A percentile compares a stretch with the other conserved stretches of the same genome.
These are phyloP conservation scores for Zophobas atratus DNA, from an alignment of 1,140 invertebrate genomes.

Conservation along the genomic window DNA sequence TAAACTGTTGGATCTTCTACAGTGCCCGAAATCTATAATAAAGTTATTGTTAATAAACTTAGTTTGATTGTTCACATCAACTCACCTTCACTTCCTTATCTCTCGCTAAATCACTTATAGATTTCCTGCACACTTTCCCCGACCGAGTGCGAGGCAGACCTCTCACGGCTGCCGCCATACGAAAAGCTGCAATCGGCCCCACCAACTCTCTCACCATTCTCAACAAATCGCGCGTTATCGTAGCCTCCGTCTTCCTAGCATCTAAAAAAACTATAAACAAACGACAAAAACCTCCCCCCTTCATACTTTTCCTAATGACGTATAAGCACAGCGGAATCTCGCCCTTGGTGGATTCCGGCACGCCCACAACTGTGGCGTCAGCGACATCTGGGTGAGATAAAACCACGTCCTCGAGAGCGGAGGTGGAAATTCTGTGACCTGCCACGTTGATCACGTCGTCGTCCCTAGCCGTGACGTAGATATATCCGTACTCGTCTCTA, in stretches of 20 bases:
- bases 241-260: conserved; percentile 72
- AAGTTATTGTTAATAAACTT: conserved; percentile 46
- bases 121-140: conserved; percentile 89
- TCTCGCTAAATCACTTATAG: conserved; percentile 86
- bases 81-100: conserved; percentile 82
- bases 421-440: conserved; percentile 90
- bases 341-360: conserved; percentile 91
- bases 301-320: conserved; percentile 77
- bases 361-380: conserved; percentile 90
- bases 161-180: conserved; percentile 81
- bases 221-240: conserved; percentile 79
- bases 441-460: conserved; percentile 98
- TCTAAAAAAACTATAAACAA: conserved; percentile 65
- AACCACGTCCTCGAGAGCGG: conserved; percentile 91
- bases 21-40: conserved; percentile 83
- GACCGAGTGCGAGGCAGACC: conserved; percentile 76
- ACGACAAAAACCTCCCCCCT: conserved; percentile 37
- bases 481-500: conserved; percentile 85
- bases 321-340: conserved; percentile 91
- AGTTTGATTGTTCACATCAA: conserved; percentile 12
- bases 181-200: conserved; percentile 92
- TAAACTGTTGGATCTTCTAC: conserved; percentile 92
- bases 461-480: conserved; percentile 90
- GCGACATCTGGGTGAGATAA: conserved; percentile 85
- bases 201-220: conserved; percentile 83